Evolutionary conservation across 2,888 invertebrate species (phyloP).

Genomic region (Drosophila multiciliata): DNA sequence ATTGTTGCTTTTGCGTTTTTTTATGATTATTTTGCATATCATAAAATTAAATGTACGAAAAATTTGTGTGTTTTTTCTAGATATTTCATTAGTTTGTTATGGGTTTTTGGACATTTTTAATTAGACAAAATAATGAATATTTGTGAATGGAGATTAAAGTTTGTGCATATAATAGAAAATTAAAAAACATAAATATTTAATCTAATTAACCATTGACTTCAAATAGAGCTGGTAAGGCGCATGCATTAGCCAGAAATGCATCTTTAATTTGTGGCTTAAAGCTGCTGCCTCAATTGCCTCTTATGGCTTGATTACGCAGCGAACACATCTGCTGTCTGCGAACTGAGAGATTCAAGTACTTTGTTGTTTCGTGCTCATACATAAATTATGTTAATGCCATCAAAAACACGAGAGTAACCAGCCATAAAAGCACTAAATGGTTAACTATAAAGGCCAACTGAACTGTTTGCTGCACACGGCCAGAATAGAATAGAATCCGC

Average conservation of each 20-base stretch:
- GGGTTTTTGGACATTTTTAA: slow-evolving; percentile 4
- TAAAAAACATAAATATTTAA: neutral
- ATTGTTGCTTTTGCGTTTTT: slow-evolving; percentile 59
- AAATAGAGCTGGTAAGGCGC: neutral
- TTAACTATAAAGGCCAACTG: slow-evolving; percentile 55
- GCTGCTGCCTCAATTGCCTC: slow-evolving; percentile 22
- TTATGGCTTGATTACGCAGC: slow-evolving; percentile 65
- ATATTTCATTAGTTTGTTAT: slow-evolving; percentile 22
- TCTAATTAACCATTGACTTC: neutral
- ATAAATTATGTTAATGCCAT: slow-evolving; percentile 79
- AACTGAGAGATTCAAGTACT: slow-evolving; percentile 33
- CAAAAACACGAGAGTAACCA: slow-evolving; percentile 71
- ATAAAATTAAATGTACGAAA: slow-evolving; percentile 69
- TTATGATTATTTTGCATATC: slow-evolving; percentile 73
- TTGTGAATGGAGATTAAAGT: slow-evolving; percentile 11
- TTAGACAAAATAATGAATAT: slow-evolving; percentile 32
- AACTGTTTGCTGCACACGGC: slow-evolving; percentile 36
- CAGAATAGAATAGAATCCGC: slow-evolving; percentile 38
- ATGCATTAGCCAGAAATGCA: neutral
- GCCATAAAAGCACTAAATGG: slow-evolving; percentile 75
- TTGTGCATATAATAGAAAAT: neutral
- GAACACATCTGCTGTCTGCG: slow-evolving; percentile 9
- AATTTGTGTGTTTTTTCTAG: slow-evolving; percentile 42
- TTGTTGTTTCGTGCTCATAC: slow-evolving; percentile 73
- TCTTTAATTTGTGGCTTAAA: slow-evolving; percentile 16